Evolutionary conservation across 2,888 invertebrate species (phyloP), one percentile per base, ranked within the genome.

Genomic region (Lycophotia porphyrea): DNA sequence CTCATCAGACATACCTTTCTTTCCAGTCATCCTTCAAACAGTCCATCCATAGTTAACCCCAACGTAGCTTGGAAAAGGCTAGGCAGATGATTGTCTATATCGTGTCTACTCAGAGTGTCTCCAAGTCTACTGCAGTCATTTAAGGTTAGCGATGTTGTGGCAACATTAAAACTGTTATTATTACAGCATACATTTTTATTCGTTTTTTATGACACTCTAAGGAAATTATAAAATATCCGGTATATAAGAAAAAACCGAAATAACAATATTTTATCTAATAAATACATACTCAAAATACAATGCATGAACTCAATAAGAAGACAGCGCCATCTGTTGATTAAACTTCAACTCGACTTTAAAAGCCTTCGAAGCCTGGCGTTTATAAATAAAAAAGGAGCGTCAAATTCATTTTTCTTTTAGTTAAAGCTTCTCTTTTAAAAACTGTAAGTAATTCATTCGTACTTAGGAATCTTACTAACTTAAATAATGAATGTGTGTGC

Each of bases 241-340:
- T 65, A 7, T 1, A 27, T 47, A 0, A 47, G 18, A 15, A 27
- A 42, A 49, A 24, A 0, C 0, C 47, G 18, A 27, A 64, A 27
- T 24, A 18, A 21, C 13, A n/a, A 21, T 21, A 9, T 44, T 44
- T 60, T 31, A 24, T 44, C 21, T 52, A 13, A 8, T 49, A 27
- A 55, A 27, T 42, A 77, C 2, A 9, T n/a, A 55, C 9, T 36
- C 24, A 13, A 65, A 15, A 7, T 39, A 21, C 15, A 36, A 11
- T 31, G 11, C 7, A 42, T 27, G 24, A 31, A 24, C 36, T 21
- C n/a, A 11, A 36, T 13, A 34, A n/a, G 27, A 15, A 81, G 39
- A 27, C 31, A 69, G 61, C 78, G 81, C 78, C 81, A 78, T 82
- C 81, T 82, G 2, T 71, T 65, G 69, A 31, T 27, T 5, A 5